phyloP scores from a whole-genome alignment of 2,113 vertebrate species.

The Cochlearius cochlearius region DNA sequence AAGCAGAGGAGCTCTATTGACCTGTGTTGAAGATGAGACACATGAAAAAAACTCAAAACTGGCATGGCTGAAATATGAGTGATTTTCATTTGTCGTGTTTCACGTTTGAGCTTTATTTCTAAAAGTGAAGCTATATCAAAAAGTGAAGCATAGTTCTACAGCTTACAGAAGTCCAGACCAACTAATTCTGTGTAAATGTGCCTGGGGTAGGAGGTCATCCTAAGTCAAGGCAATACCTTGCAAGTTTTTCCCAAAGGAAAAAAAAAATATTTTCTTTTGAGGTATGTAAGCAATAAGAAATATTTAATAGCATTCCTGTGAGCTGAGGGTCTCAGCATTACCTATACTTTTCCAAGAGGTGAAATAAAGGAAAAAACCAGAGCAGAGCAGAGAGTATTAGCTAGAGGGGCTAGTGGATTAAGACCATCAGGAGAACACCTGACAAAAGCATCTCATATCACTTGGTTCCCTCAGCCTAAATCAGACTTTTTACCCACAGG shows the following conservation, averaged over 20 bases:
- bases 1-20: neutral
- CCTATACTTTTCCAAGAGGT: neutral
- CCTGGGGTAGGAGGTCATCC: neutral
- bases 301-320: neutral
- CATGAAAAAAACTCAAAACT: accelerated
- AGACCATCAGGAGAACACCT: neutral
- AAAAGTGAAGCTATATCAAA: neutral
- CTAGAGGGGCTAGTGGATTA: neutral
- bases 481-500: neutral
- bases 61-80: neutral
- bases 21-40: neutral
- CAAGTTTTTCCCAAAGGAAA: neutral
- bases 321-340: neutral
- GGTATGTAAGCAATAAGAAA: neutral
- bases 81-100: neutral
- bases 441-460: neutral
- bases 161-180: neutral
- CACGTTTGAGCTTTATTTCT: neutral
- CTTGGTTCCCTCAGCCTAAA: neutral
- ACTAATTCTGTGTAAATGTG: neutral
- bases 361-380: neutral
- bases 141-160: neutral
- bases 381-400: neutral
- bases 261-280: neutral
- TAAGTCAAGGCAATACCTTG: neutral